Conservation (phyloP, 2,113 vertebrate species). For the Nannospalax galili region DNA sequence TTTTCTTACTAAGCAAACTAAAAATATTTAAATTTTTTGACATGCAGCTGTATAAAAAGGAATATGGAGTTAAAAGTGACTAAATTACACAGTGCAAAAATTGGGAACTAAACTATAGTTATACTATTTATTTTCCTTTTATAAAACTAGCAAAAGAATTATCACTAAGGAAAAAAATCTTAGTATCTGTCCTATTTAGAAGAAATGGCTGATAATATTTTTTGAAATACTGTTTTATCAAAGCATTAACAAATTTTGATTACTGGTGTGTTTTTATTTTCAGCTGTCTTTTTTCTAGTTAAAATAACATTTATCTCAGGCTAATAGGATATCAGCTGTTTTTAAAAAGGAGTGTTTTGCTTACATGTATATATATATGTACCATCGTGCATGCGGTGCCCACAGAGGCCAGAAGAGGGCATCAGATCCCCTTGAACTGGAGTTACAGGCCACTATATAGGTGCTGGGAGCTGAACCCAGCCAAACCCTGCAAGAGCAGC, state of each 20-base stretch:
- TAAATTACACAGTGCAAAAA: slow-evolving; percentile 28
- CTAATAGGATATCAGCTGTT: not conserved
- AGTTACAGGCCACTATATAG: no score
- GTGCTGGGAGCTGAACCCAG: no score
- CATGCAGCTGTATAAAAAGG: slow-evolving; percentile 14
- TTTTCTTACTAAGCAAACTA: slow-evolving; percentile 43
- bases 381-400: no score
- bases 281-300: not conserved
- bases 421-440: no score
- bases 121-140: slow-evolving; percentile 37
- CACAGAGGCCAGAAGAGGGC: no score
- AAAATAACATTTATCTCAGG: slow-evolving; percentile 12
- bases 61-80: slow-evolving; percentile 2
- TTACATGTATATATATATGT: no score
- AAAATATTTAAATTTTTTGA: slow-evolving; percentile 18
- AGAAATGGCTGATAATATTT: slow-evolving; percentile 36
- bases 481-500: no score
- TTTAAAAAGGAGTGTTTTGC: no score
- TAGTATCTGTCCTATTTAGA: slow-evolving; percentile 16
- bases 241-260: slow-evolving; percentile 18
- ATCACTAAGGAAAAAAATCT: not conserved
- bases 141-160: slow-evolving; percentile 35
- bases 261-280: not conserved
- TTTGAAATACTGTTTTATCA: not conserved
- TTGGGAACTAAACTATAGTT: not conserved